Evolutionary conservation across 2,113 vertebrate genomes (phyloP).

Genomic region (Notothenia rossii): DNA sequence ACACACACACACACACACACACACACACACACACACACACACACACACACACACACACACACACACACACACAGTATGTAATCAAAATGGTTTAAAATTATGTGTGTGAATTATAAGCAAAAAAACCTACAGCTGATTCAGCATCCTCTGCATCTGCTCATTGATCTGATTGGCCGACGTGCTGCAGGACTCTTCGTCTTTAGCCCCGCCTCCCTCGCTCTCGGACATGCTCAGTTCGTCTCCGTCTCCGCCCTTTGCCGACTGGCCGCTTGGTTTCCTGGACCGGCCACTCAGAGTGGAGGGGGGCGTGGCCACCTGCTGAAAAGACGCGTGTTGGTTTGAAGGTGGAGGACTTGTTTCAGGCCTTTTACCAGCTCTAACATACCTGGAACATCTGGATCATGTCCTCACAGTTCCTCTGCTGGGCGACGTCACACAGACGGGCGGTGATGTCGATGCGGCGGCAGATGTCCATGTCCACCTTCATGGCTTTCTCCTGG

Average conservation of each 20-base stretch:
- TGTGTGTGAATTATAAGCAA: rapidly evolving
- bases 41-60: not conserved
- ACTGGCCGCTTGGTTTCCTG: slow-evolving; percentile 64
- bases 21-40: not conserved
- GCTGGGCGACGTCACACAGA: slow-evolving; percentile 94
- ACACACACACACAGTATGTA: not conserved
- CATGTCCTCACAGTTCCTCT: slow-evolving; percentile 95
- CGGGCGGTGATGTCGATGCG: slow-evolving; percentile 96
- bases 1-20: slow-evolving; percentile 23
- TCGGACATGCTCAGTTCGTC: slow-evolving; percentile 77
- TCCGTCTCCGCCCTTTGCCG: slow-evolving; percentile 56
- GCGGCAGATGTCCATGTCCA: slow-evolving; percentile 98
- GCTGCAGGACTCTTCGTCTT: slow-evolving; percentile 85
- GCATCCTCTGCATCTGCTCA: slow-evolving; percentile 97
- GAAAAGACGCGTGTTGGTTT: not conserved
- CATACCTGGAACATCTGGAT: slow-evolving; percentile 93
- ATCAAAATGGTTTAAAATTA: too few species aligned
- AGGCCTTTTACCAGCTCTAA: not conserved
- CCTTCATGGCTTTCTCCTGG: slow-evolving; percentile 98
- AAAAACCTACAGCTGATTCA: slow-evolving; percentile 93
- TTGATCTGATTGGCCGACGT: slow-evolving; percentile 89
- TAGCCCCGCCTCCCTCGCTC: slow-evolving; percentile 75
- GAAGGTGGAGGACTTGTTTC: rapidly evolving
- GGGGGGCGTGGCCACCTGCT: slow-evolving; percentile 78
- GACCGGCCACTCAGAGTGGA: slow-evolving; percentile 73